Evolutionary conservation across 2,797 vertebrate genomes (phyloP), one percentile per base, ranked within the genome.

Genomic region (Mastacembelus armatus): DNA sequence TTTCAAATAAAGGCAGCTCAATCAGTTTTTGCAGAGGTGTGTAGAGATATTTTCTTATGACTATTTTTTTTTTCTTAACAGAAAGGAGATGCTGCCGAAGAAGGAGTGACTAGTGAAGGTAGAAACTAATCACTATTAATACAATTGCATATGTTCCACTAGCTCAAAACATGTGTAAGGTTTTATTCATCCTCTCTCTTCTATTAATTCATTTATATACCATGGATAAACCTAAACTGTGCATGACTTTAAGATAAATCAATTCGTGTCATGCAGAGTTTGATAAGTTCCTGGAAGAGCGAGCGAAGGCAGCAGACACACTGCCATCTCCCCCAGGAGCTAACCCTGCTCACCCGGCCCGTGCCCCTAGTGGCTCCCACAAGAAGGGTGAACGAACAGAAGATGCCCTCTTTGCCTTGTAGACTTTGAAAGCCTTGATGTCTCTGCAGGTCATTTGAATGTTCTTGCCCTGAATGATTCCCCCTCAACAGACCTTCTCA

Each of bases 81-180:
- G 98, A 98, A 97, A 91, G 98, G 97, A 18, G 97, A 98, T 1
- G 91, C 93, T 8, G 77, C 89, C 38, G 97, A 99, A 71, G 97
- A 99, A 89, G 98, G 98, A 1, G 97, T 99, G 80, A 98, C 96
- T 7, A 99, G 96, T 72, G 97, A 99, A 98, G 98, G 97, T 99
- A 96, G 26, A 75, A 27, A 42, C 29, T 18, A 24, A 12, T 26
- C 19, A 2, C 10, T 26, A 10, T 44, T n/a, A n/a, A 9, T 45
- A 24, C 29, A 40, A 4, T 33, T 16, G 11, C 6, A 7, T 12
- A 4, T 73, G 14, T 58, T 60, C n/a, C 30, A 2, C 7, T 32
- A 12, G 2, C 26, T 48, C 32, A n/a, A 5, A 40, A 60, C 5
- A 4, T 33, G n/a, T 55, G 21, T 19, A 18, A 47, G 2, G 15